These are phyloP conservation scores for Bufo gargarizans DNA, from an alignment of 2,113 vertebrate genomes.

Conservation along the genomic window DNA sequence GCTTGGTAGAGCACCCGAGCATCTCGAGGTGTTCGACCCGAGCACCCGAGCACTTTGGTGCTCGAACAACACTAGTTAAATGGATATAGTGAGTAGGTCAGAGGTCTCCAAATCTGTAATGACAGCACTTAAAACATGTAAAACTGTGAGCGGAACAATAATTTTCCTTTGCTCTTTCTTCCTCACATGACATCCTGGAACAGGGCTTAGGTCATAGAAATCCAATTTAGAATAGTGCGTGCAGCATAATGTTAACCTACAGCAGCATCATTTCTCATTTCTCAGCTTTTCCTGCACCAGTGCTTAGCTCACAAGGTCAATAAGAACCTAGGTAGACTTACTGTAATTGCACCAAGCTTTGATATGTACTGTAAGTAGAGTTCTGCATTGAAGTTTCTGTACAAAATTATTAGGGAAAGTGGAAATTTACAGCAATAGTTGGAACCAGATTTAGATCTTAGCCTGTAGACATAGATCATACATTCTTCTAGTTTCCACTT, in stretches of 20 bases:
- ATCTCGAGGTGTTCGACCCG: no score
- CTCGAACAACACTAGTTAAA: no score
- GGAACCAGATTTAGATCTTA: neutral
- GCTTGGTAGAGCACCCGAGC: no score
- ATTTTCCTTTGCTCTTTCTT: neutral
- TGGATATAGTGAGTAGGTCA: neutral
- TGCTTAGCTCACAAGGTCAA: neutral
- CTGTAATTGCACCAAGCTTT: neutral
- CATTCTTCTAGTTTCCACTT: no score
- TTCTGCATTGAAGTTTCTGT: no score
- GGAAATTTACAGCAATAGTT: neutral
- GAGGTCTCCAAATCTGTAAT: neutral
- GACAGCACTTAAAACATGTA: conserved; percentile 14
- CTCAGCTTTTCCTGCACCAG: neutral
- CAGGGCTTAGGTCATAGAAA: conserved; percentile 15
- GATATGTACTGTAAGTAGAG: neutral
- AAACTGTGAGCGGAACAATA: neutral
- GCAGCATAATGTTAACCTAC: neutral
- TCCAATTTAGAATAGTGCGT: neutral
- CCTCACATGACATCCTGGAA: conserved; percentile 13
- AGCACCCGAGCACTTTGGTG: no score
- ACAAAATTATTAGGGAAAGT: neutral
- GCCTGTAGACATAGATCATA: no score
- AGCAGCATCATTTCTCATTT: neutral
- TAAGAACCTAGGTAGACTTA: neutral